A percentile compares a stretch with the other conserved stretches of the same genome.
These are phyloP conservation scores for Helicoverpa armigera DNA, from an alignment of 1,140 invertebrate genomes.

Conservation along the genomic window DNA sequence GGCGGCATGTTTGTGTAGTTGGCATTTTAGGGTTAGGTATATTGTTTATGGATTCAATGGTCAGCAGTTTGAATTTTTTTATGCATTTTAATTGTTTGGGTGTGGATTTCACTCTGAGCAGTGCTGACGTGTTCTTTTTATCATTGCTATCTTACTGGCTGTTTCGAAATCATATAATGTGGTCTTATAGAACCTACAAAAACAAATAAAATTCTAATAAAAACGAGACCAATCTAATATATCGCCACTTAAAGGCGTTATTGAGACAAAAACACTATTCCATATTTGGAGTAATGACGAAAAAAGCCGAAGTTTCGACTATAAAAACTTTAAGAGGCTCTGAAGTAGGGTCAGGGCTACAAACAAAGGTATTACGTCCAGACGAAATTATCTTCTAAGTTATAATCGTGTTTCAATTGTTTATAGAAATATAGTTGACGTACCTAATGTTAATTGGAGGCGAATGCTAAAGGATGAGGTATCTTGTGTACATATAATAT, in stretches of 20 bases:
- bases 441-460: neutral
- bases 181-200: neutral
- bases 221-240: slow-evolving; percentile 55
- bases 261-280: slow-evolving; percentile 67
- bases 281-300: slow-evolving; percentile 64
- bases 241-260: slow-evolving; percentile 59
- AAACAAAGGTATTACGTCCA: slow-evolving; percentile 69
- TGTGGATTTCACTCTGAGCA: no score
- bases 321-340: slow-evolving; percentile 77
- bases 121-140: no score
- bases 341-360: slow-evolving; percentile 69
- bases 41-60: neutral
- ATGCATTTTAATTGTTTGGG: no score
- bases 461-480: neutral
- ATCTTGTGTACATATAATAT: no score
- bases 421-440: slow-evolving; percentile 54
- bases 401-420: slow-evolving; percentile 63
- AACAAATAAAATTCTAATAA: slow-evolving; percentile 24
- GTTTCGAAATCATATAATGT: no score
- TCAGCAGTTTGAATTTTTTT: no score
- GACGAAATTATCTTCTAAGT: slow-evolving; percentile 66
- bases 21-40: neutral
- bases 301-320: slow-evolving; percentile 68
- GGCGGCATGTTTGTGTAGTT: slow-evolving; percentile 20
- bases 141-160: no score